Percentiles rank a stretch among this genome's conserved stretches.
phyloP scores from a whole-genome alignment of 1,140 invertebrate species.

The Subanguina moxae region DNA sequence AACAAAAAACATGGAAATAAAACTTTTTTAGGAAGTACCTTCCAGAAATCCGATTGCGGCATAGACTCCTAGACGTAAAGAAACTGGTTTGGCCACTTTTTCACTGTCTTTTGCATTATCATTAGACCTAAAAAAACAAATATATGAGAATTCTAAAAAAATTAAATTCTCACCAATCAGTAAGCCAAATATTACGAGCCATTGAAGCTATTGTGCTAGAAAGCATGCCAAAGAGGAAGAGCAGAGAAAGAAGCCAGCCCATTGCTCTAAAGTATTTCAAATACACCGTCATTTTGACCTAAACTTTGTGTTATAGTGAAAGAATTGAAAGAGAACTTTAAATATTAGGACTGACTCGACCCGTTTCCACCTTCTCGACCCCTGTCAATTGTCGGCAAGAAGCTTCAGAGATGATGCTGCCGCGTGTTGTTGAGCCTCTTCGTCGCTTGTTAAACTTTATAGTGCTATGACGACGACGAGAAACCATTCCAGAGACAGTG shows the following conservation, averaged over 20 bases:
- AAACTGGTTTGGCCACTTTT: constrained; percentile 19
- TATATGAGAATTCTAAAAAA: constrained; percentile 39
- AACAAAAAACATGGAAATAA: not conserved
- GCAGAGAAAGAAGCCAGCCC: constrained; percentile 45
- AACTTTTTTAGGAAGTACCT: constrained; percentile 12
- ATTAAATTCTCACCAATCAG: constrained; percentile 50
- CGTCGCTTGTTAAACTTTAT: constrained; percentile 17
- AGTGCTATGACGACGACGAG: constrained; percentile 33
- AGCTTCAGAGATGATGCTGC: constrained; percentile 28
- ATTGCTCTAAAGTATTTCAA: constrained; percentile 51
- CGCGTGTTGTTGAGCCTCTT: constrained; percentile 27
- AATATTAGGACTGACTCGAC: constrained; percentile 44
- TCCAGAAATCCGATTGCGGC: constrained; percentile 51
- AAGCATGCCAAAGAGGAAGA: constrained; percentile 52
- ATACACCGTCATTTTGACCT: constrained; percentile 51
- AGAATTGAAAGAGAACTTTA: too few species aligned
- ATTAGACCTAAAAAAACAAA: constrained; percentile 49
- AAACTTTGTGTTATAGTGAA: constrained; percentile 11
- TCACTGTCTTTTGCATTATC: constrained; percentile 30
- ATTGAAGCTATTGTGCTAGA: constrained; percentile 51
- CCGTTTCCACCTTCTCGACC: constrained; percentile 54
- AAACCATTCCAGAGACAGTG: constrained; percentile 53
- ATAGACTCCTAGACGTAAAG: constrained; percentile 47
- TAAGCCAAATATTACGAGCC: constrained; percentile 54
- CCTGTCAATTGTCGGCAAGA: constrained; percentile 24